Conservation (phyloP, 2,888 invertebrate species). For the Microchrysa polita region DNA sequence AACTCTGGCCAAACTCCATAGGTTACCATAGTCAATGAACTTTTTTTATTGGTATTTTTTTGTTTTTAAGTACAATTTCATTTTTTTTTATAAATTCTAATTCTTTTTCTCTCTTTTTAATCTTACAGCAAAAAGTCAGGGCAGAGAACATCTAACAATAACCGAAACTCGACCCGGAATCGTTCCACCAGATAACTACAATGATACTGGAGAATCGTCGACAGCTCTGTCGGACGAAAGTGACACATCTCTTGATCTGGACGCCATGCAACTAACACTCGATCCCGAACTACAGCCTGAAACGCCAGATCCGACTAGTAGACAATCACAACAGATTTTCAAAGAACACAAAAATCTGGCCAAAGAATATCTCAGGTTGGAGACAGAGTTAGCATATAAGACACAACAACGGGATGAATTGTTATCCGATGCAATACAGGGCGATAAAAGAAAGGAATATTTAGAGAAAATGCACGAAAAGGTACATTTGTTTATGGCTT, state of each 20-base stretch:
- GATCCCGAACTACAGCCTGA: slow-evolving; percentile 85
- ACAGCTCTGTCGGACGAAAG: slow-evolving; percentile 53
- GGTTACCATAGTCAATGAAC: too few relatives aligned
- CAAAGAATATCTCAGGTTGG: slow-evolving; percentile 87
- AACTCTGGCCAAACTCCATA: too few relatives aligned
- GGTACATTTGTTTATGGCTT: slow-evolving; percentile 53
- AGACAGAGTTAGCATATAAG: slow-evolving; percentile 85
- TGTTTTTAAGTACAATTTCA: background rate
- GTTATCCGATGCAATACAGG: slow-evolving; percentile 64
- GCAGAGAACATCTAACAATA: slow-evolving; percentile 61
- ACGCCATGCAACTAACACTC: slow-evolving; percentile 79
- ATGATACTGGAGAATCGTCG: slow-evolving; percentile 52
- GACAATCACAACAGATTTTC: slow-evolving; percentile 85
- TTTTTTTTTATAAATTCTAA: background rate
- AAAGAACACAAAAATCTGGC: slow-evolving; percentile 89
- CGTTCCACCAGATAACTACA: slow-evolving; percentile 40
- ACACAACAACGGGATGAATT: slow-evolving; percentile 81
- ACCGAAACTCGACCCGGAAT: slow-evolving; percentile 59
- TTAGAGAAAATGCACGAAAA: slow-evolving; percentile 62
- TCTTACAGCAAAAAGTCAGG: slow-evolving; percentile 62
- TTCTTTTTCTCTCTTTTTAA: background rate
- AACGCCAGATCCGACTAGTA: slow-evolving; percentile 79
- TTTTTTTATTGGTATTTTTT: too few relatives aligned
- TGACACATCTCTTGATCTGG: slow-evolving; percentile 68
- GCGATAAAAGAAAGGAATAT: slow-evolving; percentile 59